Base-by-base conservation (phyloP, 2,113 vertebrate species). In the Phyllostomus discolor region DNA sequence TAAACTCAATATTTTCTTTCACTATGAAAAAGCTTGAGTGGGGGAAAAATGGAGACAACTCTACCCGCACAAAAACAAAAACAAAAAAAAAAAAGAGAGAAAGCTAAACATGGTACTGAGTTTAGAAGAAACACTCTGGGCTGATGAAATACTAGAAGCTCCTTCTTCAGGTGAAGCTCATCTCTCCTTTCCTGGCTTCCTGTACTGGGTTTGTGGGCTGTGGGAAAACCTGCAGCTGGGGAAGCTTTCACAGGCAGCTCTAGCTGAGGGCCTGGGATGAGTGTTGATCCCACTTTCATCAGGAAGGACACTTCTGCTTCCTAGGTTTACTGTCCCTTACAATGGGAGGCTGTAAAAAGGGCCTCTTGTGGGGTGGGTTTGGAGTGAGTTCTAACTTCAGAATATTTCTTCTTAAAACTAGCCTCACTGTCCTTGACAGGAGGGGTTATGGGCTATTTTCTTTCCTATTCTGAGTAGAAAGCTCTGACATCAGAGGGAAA, bases 281-380 rank as follows among this genome's bases (percentile, higher is more conserved):
- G 24, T 43, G 7, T 8, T 26, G 54, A 67, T 14, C 7, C 15
- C 2, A 0, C 33, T 73, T 81, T 31, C 6, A 0, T 52, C 41
- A 41, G 31, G 24, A 70, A 80, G 17, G 17, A 2, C 24, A 0
- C 43, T 72, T 54, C 2, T 24, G 0, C 59, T 64, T 69, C 2
- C 31, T 26, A 0, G 22, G 12, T 80, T 26, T 24, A 38, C 1
- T 1, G 0, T 16, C 22, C 8, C 1, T 87, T 28, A 14, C 1
- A 10, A 28, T 1, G 5, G 10, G 38, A 91, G 12, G 6, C 50
- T 76, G 22, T 17, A n/a, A 15, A 5, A 85, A 69, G 4, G 50
- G 43, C 20, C 31, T 17, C 10, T 70, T 54, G 83, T 24, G 59
- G 59, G 57, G 59, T 28, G 26, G 59, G 24, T 28, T 62, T 10